These are phyloP conservation scores for Probosciger aterrimus DNA, from an alignment of 2,113 vertebrate genomes.

Conservation along the genomic window DNA sequence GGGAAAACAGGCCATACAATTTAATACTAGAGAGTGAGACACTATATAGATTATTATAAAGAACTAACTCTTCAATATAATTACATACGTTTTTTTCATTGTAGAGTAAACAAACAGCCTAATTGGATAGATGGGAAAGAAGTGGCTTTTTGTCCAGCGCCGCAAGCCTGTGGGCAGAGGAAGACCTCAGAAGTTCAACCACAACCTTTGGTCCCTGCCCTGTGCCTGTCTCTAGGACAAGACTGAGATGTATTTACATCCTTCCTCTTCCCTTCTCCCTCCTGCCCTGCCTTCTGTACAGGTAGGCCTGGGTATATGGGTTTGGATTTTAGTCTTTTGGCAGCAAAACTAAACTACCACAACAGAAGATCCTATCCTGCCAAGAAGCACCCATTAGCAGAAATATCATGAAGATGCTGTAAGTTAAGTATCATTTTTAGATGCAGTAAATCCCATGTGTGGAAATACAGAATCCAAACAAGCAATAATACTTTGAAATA, in stretches of 20 bases:
- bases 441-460: background rate
- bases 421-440: background rate
- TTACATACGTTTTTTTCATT: background rate
- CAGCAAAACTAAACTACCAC: background rate
- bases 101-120: background rate
- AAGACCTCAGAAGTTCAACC: background rate
- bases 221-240: accelerated
- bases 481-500: background rate
- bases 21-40: background rate
- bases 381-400: background rate
- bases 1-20: background rate
- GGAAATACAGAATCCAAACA: accelerated
- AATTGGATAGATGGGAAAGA: background rate
- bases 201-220: background rate
- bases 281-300: background rate
- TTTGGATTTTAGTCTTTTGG: background rate
- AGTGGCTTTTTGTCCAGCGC: background rate
- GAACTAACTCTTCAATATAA: background rate
- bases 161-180: background rate
- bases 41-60: background rate
- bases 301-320: accelerated
- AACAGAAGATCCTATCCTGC: background rate
- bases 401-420: background rate
- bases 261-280: background rate
- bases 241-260: accelerated